Base-by-base conservation (phyloP, 2,888 invertebrate species). In the Chrysopilus asiliformis region DNA sequence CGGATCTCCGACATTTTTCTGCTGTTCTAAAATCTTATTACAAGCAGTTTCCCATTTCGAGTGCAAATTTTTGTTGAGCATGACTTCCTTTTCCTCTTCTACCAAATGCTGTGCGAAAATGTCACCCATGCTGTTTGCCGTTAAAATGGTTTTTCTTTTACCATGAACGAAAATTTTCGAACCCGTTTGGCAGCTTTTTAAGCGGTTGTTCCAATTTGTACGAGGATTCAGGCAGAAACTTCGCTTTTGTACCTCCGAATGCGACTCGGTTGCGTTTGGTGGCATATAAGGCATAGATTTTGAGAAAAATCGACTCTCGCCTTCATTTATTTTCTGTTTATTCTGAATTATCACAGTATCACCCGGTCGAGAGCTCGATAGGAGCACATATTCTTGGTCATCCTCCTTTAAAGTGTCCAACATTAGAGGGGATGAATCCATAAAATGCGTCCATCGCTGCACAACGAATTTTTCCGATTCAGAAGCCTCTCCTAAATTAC, bases 381-480 rank as follows among this genome's bases (percentile, higher is more conserved):
- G 19, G 1, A 51, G 49, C 3, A 61, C 42, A 34, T 48, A 50
- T 34, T 61, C 61, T 4, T 29, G 43, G 37, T 50, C 47, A 0
- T 49, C 43, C 8, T 43, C 18, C 12, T 38, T 45, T 16, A 30
- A 14, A 2, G 51, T 45, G 18, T 53, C 52, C 39, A 61, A 42
- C 32, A 57, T 52, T 1, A 49, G 38, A 3, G 60, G 61, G 3
- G 51, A 42, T 36, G 47, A 49, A 12, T 34, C 43, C 51, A 60
- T 47, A 39, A 57, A 57, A 47, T 61, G 60, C 2, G 53, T 51
- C 60, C 60, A 61, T 4, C 51, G 47, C 13, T 52, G 46, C 1
- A 58, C 44, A 4, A 52, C 32, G n/a, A 12, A 20, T 27, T 18
- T 20, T 9, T 10, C 12, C 15, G 33, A 22, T 5, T 25, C 10